Evolutionary conservation across 2,888 invertebrate species (phyloP).

Genomic region (Leucophenga montana): DNA sequence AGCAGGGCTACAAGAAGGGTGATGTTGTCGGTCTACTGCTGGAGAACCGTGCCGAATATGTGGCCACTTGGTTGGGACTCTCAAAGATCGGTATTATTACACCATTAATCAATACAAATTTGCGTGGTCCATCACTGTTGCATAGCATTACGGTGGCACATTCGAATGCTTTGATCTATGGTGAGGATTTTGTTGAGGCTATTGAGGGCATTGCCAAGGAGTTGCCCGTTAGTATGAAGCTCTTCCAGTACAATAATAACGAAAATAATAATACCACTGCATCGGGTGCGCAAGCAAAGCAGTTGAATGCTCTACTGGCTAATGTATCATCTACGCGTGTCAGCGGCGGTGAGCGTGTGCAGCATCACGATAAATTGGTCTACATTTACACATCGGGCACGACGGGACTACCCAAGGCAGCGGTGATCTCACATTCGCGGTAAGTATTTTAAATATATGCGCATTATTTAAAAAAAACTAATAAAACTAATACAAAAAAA

Average conservation of each 20-base stretch:
- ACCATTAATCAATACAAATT: conserved; percentile 94
- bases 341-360: conserved; percentile 65
- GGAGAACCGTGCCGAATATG: conserved; percentile 93
- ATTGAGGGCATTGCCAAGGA: conserved; percentile 80
- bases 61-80: conserved; percentile 93
- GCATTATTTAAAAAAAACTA: no score
- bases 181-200: conserved; percentile 75
- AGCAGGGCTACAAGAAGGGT: conserved; percentile 86
- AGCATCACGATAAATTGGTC: conserved; percentile 85
- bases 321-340: conserved; percentile 62
- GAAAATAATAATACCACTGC: conserved; percentile 54
- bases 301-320: conserved; percentile 63
- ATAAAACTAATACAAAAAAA: no score
- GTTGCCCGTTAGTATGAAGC: conserved; percentile 78
- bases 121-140: conserved; percentile 84
- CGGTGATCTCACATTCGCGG: conserved; percentile 94
- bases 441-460: conserved; percentile 68
- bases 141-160: conserved; percentile 91
- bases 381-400: conserved; percentile 99
- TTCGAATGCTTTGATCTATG: conserved; percentile 88
- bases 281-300: conserved; percentile 61
- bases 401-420: conserved; percentile 97
- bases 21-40: conserved; percentile 91
- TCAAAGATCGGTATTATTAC: conserved; percentile 88
- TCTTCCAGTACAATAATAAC: conserved; percentile 76